These are phyloP conservation scores for Amblyteles armatorius DNA, from an alignment of 2,888 invertebrate species.

Conservation along the genomic window DNA sequence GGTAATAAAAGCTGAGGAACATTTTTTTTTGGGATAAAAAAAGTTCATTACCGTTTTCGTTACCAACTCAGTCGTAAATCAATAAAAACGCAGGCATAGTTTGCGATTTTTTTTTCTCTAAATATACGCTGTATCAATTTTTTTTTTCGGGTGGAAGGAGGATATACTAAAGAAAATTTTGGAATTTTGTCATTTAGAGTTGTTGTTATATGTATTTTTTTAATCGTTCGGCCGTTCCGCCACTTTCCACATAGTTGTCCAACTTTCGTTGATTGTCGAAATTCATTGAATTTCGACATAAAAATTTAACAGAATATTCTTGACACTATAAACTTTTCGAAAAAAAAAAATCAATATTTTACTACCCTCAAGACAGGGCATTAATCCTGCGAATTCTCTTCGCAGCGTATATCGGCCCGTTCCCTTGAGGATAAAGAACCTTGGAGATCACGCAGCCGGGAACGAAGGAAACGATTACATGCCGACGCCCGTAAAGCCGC, in stretches of 20 bases:
- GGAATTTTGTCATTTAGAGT: too few relatives aligned
- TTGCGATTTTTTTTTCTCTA: background rate
- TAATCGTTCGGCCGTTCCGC: too few relatives aligned
- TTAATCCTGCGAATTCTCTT: constrained; percentile 12
- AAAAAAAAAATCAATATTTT: background rate
- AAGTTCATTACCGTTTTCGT: background rate
- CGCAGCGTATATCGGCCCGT: constrained; percentile 79
- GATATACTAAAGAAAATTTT: too few relatives aligned
- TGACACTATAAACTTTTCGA: too few relatives aligned
- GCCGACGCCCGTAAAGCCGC: constrained; percentile 76
- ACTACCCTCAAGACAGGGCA: background rate
- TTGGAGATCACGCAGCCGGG: constrained; percentile 79
- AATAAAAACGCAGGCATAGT: background rate
- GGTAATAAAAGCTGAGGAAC: background rate
- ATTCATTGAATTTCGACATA: too few relatives aligned
- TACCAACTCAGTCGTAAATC: background rate
- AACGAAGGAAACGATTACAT: constrained; percentile 83
- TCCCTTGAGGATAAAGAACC: constrained; percentile 81
- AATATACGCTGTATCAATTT: too few relatives aligned
- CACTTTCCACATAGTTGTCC: too few relatives aligned
- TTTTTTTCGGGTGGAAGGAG: too few relatives aligned
- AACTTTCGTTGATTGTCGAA: too few relatives aligned
- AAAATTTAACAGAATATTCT: too few relatives aligned
- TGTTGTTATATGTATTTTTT: too few relatives aligned
- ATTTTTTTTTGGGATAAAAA: background rate